Conservation (phyloP, 2,888 invertebrate species). For the Tachina fera region DNA sequence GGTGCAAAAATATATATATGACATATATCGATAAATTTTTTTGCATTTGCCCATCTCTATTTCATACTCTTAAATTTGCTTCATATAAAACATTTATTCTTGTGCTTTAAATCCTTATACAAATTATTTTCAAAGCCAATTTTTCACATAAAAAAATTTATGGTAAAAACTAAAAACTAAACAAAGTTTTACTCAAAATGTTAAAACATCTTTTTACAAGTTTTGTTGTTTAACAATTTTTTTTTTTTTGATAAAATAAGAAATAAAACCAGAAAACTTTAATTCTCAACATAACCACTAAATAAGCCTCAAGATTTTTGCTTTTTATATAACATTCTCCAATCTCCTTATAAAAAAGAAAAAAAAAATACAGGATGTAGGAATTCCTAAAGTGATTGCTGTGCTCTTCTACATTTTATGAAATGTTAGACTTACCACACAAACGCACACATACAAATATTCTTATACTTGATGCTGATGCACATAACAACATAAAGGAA, state of each 20-base stretch:
- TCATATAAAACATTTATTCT: neutral
- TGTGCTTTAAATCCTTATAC: neutral
- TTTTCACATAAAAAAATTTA: conserved; percentile 35
- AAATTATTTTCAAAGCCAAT: conserved; percentile 17
- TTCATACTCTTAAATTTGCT: neutral
- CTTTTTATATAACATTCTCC: conserved; percentile 40
- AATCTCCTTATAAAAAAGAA: conserved; percentile 35
- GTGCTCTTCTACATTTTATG: conserved; percentile 38
- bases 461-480: neutral
- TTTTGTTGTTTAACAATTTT: conserved; percentile 58
- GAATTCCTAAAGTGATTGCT: conserved; percentile 50
- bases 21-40: too few species aligned
- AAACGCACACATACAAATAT: neutral
- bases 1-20: too few species aligned
- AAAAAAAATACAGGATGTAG: conserved; percentile 25
- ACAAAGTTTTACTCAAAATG: conserved; percentile 54
- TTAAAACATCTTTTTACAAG: conserved; percentile 49
- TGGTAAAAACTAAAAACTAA: conserved; percentile 34
- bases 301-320: conserved; percentile 61
- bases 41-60: too few species aligned
- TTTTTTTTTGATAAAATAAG: conserved; percentile 5
- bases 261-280: conserved; percentile 51
- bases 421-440: conserved; percentile 27
- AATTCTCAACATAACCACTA: conserved; percentile 59
- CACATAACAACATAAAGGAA: conserved; percentile 17